A percentile compares a stretch with the other conserved stretches of the same genome.
Evolutionary conservation across 2,113 vertebrate species (phyloP).

Genomic region (Oostethus manadensis): DNA sequence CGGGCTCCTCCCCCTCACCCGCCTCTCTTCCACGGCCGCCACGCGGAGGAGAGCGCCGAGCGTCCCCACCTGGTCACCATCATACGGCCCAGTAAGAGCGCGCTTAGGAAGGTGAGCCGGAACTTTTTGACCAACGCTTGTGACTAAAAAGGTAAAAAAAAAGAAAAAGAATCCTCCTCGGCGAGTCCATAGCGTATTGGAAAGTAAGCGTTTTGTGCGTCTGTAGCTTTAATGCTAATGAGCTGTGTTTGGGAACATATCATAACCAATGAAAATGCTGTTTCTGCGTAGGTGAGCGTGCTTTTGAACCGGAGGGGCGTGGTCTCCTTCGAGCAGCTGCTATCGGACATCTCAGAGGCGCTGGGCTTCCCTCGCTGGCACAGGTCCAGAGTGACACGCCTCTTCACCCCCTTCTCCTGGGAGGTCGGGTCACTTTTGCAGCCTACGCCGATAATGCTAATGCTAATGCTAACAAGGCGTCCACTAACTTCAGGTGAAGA

Average conservation of each 20-base stretch:
- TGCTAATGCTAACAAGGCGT: not conserved
- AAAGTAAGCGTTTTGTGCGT: too few species aligned
- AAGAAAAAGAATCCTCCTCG: too few species aligned
- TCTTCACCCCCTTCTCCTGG: constrained; percentile 79
- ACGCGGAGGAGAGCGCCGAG: constrained; percentile 78
- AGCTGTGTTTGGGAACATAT: too few species aligned
- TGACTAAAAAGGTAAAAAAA: too few species aligned
- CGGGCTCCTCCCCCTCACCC: constrained; percentile 28
- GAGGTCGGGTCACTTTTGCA: constrained; percentile 50
- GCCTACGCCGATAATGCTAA: not conserved
- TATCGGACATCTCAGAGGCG: constrained; percentile 88
- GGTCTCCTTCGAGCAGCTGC: constrained; percentile 87
- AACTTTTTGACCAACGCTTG: not conserved
- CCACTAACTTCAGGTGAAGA: constrained; percentile 48
- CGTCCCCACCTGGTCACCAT: constrained; percentile 88
- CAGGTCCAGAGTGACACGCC: constrained; percentile 81
- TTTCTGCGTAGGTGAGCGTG: constrained; percentile 61
- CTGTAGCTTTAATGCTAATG: too few species aligned
- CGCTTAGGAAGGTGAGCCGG: constrained; percentile 76
- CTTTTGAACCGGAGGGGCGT: constrained; percentile 87
- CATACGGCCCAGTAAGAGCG: constrained; percentile 74
- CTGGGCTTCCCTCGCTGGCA: constrained; percentile 90
- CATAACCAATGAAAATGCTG: not conserved
- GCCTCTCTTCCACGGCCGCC: constrained; percentile 68
- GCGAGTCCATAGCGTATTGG: too few species aligned